Evolutionary conservation across 2,797 vertebrate genomes (phyloP), one percentile per base, ranked within the genome.

Genomic region (Pygocentrus nattereri): DNA sequence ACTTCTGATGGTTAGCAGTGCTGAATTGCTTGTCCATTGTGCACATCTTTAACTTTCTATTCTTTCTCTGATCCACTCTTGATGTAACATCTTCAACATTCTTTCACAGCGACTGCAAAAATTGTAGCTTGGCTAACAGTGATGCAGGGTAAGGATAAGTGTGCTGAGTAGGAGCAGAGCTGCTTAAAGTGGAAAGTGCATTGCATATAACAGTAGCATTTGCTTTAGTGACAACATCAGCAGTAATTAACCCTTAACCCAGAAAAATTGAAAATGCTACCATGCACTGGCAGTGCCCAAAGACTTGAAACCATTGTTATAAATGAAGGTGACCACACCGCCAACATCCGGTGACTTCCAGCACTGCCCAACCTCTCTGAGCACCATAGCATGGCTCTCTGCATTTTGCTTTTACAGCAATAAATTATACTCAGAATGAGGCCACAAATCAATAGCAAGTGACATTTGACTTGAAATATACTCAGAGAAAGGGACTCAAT

Each of bases 61-160:
- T 52, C n/a, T 19, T 34, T 41, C n/a, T 19, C 34, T 34, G 7
- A 56, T 44, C 23, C 34, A 11, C 76, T 69, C 16, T 56, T 41
- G 15, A 31, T 56, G 38, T 50, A 38, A 34, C 34, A 15, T 56
- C 5, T 58, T 49, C 49, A 61, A 1, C 5, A 80, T 90, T 88
- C 52, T 76, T 88, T 76, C 44, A 38, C 88, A 91, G 91, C 88
- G 0, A 91, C 91, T 62, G 88, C 88, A 49, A 90, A 88, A 80
- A 82, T 91, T 80, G 90, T 92, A 84, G 89, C 90, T 0, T 91
- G 90, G 90, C 80, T 92, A 38, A 90, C 90, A 82, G 87, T 92
- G 65, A 90, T 88, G 91, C 88, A 90, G 87, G 89, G 90, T 90
- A 90, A 92, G 89, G 73, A n/a, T 47, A 8, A 5, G 38, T 70